These are phyloP conservation scores for Diglossa cyanea DNA, from an alignment of 2,797 vertebrate species.

Conservation along the genomic window DNA sequence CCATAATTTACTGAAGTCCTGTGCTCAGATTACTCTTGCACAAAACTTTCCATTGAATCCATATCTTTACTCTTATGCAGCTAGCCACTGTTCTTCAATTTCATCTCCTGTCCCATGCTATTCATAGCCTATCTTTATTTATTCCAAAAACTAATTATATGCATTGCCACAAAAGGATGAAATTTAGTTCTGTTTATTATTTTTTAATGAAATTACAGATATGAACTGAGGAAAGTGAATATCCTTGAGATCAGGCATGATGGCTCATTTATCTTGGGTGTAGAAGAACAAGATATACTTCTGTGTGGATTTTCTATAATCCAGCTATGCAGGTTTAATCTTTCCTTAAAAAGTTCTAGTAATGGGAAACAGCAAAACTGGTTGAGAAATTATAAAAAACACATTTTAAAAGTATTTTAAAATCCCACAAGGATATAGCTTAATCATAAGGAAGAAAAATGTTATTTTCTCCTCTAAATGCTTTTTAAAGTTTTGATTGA, in stretches of 20 bases:
- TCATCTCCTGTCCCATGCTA: background rate
- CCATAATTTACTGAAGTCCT: background rate
- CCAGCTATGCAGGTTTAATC: background rate
- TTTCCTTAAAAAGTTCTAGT: background rate
- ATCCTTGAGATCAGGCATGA: background rate
- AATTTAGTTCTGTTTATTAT: background rate
- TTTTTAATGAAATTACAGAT: background rate
- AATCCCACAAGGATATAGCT: background rate
- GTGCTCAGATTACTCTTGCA: background rate
- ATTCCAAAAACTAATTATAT: background rate
- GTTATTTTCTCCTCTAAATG: background rate
- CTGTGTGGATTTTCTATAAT: background rate
- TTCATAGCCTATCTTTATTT: background rate
- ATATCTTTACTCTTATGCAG: background rate
- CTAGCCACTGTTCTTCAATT: background rate
- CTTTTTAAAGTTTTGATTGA: background rate
- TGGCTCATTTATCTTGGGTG: background rate
- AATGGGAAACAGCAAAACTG: background rate
- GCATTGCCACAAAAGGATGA: background rate
- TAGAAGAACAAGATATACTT: background rate
- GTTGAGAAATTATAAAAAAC: background rate
- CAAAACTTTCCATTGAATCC: background rate
- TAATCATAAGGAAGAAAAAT: background rate
- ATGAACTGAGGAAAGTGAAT: background rate
- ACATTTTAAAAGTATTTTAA: background rate